Percentiles rank a stretch among this genome's conserved stretches.
Conservation (phyloP, 2,888 invertebrate species). For the Griposia aprilina region DNA sequence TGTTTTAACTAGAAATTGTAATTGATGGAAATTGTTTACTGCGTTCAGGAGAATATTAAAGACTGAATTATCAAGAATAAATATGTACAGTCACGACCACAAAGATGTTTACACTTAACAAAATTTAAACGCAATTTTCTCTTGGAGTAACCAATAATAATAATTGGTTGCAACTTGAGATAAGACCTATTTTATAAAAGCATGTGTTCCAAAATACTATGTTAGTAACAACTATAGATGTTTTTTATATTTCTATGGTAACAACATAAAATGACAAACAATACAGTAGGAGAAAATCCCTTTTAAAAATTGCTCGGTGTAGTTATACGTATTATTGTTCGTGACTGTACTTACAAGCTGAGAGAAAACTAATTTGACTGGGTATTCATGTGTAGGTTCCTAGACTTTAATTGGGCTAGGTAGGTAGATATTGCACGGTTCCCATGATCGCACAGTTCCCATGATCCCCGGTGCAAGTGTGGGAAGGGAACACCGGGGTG, state of each 20-base stretch:
- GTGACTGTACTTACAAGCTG: too few relatives aligned
- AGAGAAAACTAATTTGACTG: too few relatives aligned
- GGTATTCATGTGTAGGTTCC: too few relatives aligned
- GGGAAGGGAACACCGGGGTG: too few relatives aligned
- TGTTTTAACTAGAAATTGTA: constrained; percentile 57
- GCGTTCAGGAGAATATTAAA: constrained; percentile 38
- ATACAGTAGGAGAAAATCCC: too few relatives aligned
- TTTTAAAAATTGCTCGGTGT: not conserved
- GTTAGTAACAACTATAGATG: too few relatives aligned
- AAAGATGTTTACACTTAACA: not conserved
- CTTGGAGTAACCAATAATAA: not conserved
- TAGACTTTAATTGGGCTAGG: too few relatives aligned
- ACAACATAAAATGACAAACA: not conserved
- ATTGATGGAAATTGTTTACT: constrained; percentile 47
- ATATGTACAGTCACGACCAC: not conserved
- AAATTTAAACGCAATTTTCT: not conserved
- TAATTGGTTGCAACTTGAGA: not conserved
- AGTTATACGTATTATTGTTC: too few relatives aligned
- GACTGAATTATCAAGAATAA: constrained; percentile 1
- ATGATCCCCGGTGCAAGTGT: too few relatives aligned
- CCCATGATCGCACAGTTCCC: too few relatives aligned
- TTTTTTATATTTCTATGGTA: too few relatives aligned
- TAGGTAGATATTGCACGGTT: too few relatives aligned
- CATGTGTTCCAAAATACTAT: not conserved
- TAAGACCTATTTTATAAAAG: not conserved